Percentiles rank a stretch among this genome's conserved stretches.
Evolutionary conservation across 2,888 invertebrate species (phyloP).

Genomic region (Ctenicera cuprea): DNA sequence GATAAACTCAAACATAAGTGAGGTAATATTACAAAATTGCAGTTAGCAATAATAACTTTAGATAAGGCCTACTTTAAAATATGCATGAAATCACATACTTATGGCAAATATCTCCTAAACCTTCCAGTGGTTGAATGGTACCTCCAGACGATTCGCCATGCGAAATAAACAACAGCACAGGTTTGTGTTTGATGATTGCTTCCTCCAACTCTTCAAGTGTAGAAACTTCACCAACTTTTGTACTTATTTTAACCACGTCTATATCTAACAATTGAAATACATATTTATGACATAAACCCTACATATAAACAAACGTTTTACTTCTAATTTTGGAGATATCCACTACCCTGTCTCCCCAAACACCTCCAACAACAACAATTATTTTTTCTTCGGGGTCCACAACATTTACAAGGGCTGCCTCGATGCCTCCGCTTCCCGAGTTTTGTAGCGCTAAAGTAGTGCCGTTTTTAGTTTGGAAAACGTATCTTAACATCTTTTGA

Average conservation of each 20-base stretch:
- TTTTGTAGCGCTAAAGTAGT: slow-evolving; percentile 86
- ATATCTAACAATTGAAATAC: slow-evolving; percentile 47
- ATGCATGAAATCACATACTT: slow-evolving; percentile 73
- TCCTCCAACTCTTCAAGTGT: slow-evolving; percentile 78
- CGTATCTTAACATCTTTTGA: slow-evolving; percentile 83
- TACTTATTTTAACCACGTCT: slow-evolving; percentile 55
- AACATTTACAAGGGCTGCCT: slow-evolving; percentile 85
- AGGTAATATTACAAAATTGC: too few species aligned
- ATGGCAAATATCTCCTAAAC: slow-evolving; percentile 85
- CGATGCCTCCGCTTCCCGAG: slow-evolving; percentile 85
- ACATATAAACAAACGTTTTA: slow-evolving; percentile 57
- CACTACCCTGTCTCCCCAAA: slow-evolving; percentile 87
- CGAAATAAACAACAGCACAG: slow-evolving; percentile 83
- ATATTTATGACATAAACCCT: not conserved
- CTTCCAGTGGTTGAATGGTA: slow-evolving; percentile 83
- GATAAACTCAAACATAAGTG: too few species aligned
- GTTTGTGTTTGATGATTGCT: slow-evolving; percentile 78
- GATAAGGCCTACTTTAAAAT: not conserved
- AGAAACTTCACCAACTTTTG: slow-evolving; percentile 72
- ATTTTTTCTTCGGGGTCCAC: slow-evolving; percentile 83
- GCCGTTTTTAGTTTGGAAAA: slow-evolving; percentile 87
- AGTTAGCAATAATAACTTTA: not conserved
- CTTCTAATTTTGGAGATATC: slow-evolving; percentile 83
- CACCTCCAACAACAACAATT: slow-evolving; percentile 83
- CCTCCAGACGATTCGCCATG: slow-evolving; percentile 92